These are phyloP conservation scores for Siniperca obscura DNA, from an alignment of 2,797 vertebrate genomes.

Conservation along the genomic window DNA sequence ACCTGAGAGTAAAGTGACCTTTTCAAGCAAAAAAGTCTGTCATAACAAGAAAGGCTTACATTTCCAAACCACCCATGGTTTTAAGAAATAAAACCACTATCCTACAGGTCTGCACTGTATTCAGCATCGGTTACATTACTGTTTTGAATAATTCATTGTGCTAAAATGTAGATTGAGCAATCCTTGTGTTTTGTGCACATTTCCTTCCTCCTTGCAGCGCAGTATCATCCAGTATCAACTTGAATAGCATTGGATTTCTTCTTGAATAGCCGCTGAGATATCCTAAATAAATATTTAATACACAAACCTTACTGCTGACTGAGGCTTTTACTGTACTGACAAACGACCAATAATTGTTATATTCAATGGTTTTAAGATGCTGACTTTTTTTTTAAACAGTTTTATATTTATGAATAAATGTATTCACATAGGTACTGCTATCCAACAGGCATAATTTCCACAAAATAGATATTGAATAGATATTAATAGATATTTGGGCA, in stretches of 20 bases:
- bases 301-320: slow-evolving; percentile 11
- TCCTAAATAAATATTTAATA: slow-evolving; percentile 33
- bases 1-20: slow-evolving; percentile 1
- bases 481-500: neutral
- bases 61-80: neutral
- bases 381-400: neutral
- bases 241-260: neutral
- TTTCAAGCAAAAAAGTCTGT: neutral
- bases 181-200: neutral
- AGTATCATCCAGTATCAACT: neutral
- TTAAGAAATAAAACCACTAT: neutral
- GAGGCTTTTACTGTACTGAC: neutral
- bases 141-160: slow-evolving; percentile 1
- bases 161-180: neutral
- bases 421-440: neutral
- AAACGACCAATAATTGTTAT: neutral
- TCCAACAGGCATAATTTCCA: neutral
- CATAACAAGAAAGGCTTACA: neutral
- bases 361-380: neutral
- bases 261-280: neutral
- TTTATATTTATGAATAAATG: slow-evolving; percentile 15
- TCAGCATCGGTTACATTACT: neutral
- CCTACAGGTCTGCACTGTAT: neutral
- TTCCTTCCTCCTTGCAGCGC: slow-evolving; percentile 1
- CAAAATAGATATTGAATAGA: neutral